Conservation (phyloP, 2,797 vertebrate species). For the Peromyscus melanophrys region DNA sequence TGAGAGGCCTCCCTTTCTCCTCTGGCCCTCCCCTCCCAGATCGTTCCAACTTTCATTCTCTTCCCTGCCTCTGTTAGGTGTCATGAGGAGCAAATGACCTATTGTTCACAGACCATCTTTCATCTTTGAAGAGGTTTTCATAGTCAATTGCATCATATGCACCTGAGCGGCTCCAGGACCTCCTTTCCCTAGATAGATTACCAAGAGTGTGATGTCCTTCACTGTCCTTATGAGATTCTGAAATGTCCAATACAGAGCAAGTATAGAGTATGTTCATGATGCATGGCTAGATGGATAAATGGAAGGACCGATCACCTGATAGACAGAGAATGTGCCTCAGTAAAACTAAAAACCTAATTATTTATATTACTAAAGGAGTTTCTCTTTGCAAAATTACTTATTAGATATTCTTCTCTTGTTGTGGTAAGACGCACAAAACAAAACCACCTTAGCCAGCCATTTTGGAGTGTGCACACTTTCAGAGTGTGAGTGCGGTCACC, state of each 20-base stretch:
- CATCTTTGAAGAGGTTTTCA: no score
- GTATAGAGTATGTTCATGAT: neutral
- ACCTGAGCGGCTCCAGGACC: no score
- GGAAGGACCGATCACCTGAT: neutral
- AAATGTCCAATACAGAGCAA: neutral
- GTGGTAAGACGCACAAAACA: neutral
- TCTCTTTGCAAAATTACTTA: conserved; percentile 33
- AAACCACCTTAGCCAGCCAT: neutral
- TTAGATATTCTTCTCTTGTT: neutral
- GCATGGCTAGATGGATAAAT: neutral
- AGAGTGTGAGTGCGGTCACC: neutral
- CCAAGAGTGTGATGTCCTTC: neutral
- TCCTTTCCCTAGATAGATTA: neutral
- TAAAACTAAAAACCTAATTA: neutral
- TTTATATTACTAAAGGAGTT: neutral
- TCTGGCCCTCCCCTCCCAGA: neutral
- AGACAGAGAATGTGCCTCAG: neutral
- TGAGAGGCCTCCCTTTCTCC: no score
- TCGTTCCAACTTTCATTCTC: neutral
- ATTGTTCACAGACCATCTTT: neutral
- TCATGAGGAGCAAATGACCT: no score
- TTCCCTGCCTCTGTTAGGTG: neutral
- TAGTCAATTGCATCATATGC: no score
- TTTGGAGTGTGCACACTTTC: neutral
- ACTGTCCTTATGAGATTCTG: neutral